These are phyloP conservation scores for Reticulitermes speratus DNA, from an alignment of 1,140 invertebrate species.

Conservation along the genomic window DNA sequence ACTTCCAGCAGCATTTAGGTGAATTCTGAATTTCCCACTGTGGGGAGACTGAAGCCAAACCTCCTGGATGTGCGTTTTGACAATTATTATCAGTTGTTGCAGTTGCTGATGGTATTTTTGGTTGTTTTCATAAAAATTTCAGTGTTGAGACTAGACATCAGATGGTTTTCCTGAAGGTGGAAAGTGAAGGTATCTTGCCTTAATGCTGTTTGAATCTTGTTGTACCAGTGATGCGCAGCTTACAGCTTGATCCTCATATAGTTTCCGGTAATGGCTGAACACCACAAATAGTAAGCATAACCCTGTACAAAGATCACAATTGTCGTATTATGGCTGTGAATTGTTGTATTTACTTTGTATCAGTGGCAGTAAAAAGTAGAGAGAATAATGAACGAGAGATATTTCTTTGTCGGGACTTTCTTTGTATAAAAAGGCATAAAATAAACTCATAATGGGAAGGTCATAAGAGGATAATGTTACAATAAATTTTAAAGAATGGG, in stretches of 20 bases:
- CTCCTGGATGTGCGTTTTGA: neutral
- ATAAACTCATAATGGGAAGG: too few species aligned
- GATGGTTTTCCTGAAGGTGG: conserved; percentile 23
- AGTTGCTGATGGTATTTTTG: neutral
- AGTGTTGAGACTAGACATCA: neutral
- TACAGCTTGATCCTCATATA: conserved; percentile 25
- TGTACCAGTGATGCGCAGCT: conserved; percentile 19
- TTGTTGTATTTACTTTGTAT: neutral
- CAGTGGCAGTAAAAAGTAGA: neutral
- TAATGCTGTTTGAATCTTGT: conserved; percentile 20
- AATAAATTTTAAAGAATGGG: too few species aligned
- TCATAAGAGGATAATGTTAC: too few species aligned
- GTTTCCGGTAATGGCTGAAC: conserved; percentile 48
- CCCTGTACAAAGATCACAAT: conserved; percentile 39
- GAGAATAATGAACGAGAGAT: neutral
- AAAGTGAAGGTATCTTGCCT: conserved; percentile 22
- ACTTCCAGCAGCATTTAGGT: neutral
- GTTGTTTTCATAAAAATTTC: too few species aligned
- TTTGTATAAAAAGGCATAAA: too few species aligned
- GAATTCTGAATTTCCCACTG: neutral
- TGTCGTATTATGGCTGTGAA: neutral
- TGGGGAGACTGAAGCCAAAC: neutral
- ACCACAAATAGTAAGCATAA: conserved; percentile 53
- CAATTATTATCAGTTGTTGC: neutral
- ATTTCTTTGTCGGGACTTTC: too few species aligned